Evolutionary conservation across 2,888 invertebrate genomes (phyloP), one percentile per base, ranked within the genome.

Genomic region (Tricholauxania praeusta): DNA sequence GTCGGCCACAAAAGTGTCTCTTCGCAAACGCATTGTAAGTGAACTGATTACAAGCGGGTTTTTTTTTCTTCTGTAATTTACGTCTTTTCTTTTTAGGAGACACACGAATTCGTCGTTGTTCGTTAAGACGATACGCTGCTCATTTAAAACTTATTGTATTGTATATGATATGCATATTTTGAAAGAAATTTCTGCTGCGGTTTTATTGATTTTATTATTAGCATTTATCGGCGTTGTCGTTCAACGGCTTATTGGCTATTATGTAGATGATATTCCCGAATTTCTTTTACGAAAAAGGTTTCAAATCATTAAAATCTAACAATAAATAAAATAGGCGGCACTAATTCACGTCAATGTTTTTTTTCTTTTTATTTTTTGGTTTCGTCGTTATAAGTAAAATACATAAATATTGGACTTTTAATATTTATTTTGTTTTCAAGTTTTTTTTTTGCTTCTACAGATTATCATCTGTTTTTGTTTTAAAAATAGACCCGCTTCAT

Each of bases 401-500:
- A 66, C 10, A 47, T 15, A 67, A 67, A 67, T 48, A 14, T 39
- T 12, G 39, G 32, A 3, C 32, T 32, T 66, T 67, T 64, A 64
- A 12, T 64, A 57, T 67, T 67, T 48, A 48, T 67, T 57, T 57
- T 65, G 53, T 19, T 48, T 48, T 39, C 10, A 39, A 39, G 10
- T 39, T 39, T 39, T 32, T 32, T 32, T 32, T 39, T 10, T 39
- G 7, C 39, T 39, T 39, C 10, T 15, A 12, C 48, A 63, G 47
- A 32, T 19, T 48, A 64, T 48, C 64, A 64, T 64, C 62, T 70
- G 70, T 39, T 62, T 57, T 57, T 32, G 19, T 62, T 53, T 63
- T 48, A 53, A 70, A 63, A 70, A 70, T 62, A 63, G 70, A 51
- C 22, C 28, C 52, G 51, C 15, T 69, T 63, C 47, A 63, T 53